phyloP scores from a whole-genome alignment of 2,888 invertebrate genomes.

The Orthonevra nobilis region DNA sequence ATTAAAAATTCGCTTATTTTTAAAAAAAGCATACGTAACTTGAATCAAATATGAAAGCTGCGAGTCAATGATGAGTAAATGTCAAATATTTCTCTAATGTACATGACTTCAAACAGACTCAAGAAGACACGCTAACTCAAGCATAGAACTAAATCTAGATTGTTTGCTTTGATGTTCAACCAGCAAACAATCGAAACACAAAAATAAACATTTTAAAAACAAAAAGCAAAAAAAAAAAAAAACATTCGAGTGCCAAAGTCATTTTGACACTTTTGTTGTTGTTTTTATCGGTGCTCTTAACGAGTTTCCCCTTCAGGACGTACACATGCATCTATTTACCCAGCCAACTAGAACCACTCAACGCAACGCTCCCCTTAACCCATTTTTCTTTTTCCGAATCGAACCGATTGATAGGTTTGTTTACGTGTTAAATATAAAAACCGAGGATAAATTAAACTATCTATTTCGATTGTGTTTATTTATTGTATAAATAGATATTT shows the following conservation, averaged over 20 bases:
- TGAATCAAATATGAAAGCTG: no score
- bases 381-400: not conserved
- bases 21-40: no score
- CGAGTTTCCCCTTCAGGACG: constrained; percentile 1
- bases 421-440: constrained; percentile 17
- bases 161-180: constrained; percentile 19
- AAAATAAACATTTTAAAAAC: not conserved
- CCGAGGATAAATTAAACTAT: constrained; percentile 26
- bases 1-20: no score
- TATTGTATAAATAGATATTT: constrained; percentile 5
- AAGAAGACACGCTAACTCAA: not conserved
- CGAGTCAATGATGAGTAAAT: no score
- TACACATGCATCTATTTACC: not conserved
- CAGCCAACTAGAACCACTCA: constrained; percentile 12
- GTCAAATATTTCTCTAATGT: no score
- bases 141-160: not conserved
- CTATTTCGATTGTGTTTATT: constrained; percentile 30
- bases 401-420: not conserved
- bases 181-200: no score
- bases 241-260: constrained; percentile 6
- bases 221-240: not conserved
- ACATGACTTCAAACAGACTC: no score
- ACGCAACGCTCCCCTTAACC: not conserved
- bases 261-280: constrained; percentile 12
- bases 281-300: constrained; percentile 7